Conservation (phyloP, 2,797 vertebrate genomes). For the Liparis tanakae region DNA sequence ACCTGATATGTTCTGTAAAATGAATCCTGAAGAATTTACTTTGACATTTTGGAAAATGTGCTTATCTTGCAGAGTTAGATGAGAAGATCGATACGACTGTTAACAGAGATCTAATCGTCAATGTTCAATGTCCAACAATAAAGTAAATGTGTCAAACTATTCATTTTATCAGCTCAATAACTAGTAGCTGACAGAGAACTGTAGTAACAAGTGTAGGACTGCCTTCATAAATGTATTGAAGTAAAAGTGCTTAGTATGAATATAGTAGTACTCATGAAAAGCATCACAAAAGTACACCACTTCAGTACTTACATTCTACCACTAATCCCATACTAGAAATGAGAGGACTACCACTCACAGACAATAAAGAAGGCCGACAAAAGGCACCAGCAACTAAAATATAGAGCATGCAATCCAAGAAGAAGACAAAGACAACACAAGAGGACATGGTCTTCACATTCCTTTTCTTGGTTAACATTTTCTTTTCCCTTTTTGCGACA, state of each 20-base stretch:
- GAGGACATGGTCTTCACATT: background rate
- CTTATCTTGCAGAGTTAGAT: background rate
- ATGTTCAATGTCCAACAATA: background rate
- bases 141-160: background rate
- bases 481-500: background rate
- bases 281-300: background rate
- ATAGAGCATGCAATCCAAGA: background rate
- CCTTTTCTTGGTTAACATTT: background rate
- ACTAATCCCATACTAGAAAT: background rate
- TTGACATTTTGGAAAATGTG: background rate
- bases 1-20: background rate
- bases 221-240: background rate
- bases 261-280: background rate
- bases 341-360: conserved; percentile 33
- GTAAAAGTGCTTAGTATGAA: background rate
- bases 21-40: background rate
- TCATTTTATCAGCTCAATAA: background rate
- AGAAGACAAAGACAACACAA: background rate
- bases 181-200: background rate
- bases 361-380: conserved; percentile 14
- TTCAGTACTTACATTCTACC: background rate
- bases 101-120: accelerated
- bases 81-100: background rate
- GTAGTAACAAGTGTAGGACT: background rate
- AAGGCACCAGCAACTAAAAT: background rate